Conservation (phyloP, 2,888 invertebrate species). For the Palloptera scutellata region DNA sequence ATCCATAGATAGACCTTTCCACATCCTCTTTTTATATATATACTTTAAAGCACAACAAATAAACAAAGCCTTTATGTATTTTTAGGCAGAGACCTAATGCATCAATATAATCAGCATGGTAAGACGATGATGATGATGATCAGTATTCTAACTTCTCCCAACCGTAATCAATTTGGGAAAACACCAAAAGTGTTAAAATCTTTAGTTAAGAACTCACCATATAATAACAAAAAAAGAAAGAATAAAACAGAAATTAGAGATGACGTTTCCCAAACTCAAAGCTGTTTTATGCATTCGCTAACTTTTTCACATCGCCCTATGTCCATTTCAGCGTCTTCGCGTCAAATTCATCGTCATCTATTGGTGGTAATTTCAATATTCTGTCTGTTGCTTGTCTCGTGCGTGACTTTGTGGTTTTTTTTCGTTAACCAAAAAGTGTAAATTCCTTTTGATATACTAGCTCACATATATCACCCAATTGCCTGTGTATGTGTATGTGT, state of each 20-base stretch:
- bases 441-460: constrained; percentile 38
- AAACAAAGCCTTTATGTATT: too few relatives aligned
- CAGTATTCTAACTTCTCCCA: background rate
- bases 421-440: constrained; percentile 10
- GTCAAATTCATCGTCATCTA: background rate
- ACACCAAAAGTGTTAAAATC: constrained; percentile 33
- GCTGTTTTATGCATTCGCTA: background rate
- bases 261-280: background rate
- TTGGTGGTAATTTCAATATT: background rate
- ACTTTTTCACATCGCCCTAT: constrained; percentile 3
- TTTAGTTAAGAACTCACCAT: constrained; percentile 24
- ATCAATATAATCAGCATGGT: too few relatives aligned
- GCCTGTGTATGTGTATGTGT: background rate
- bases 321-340: background rate
- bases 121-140: background rate
- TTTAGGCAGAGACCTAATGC: too few relatives aligned
- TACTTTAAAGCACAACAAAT: too few relatives aligned
- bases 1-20: background rate
- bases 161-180: constrained; percentile 27
- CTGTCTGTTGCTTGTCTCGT: constrained; percentile 26
- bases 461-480: constrained; percentile 9
- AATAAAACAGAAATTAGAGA: background rate
- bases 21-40: too few relatives aligned
- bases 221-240: background rate
- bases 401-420: constrained; percentile 35